These are phyloP conservation scores for Abrostola triplasia DNA, from an alignment of 2,888 invertebrate genomes.

Conservation along the genomic window DNA sequence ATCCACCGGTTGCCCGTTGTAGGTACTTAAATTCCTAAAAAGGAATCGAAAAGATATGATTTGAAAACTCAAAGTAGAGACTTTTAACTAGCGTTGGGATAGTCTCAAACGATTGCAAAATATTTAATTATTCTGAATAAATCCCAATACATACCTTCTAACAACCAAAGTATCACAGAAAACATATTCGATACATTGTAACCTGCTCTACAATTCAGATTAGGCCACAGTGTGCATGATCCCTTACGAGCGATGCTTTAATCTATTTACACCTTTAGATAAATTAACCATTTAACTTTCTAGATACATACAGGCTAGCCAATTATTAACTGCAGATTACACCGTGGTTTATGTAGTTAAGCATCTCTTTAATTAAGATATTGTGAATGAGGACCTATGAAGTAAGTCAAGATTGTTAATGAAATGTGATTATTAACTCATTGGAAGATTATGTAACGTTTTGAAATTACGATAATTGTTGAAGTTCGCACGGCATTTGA, in stretches of 20 bases:
- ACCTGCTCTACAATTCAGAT: conserved; percentile 7
- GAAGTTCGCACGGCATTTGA: conserved; percentile 1
- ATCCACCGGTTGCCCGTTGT: too few species aligned
- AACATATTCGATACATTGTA: not conserved
- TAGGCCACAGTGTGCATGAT: conserved; percentile 10
- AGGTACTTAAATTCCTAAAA: too few species aligned
- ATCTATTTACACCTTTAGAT: conserved; percentile 32
- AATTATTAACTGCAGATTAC: conserved; percentile 23
- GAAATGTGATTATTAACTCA: conserved; percentile 8
- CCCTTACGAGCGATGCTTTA: conserved; percentile 11
- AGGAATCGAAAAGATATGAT: too few species aligned
- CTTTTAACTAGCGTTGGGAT: too few species aligned
- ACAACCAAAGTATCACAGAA: too few species aligned
- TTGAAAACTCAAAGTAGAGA: too few species aligned
- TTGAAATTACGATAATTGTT: conserved; percentile 6
- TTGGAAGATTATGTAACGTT: not conserved
- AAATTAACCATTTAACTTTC: conserved; percentile 37
- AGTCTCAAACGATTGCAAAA: too few species aligned
- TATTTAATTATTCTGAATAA: too few species aligned
- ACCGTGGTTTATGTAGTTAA: conserved; percentile 17
- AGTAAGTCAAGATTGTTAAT: not conserved
- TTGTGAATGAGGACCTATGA: not conserved
- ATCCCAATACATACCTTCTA: too few species aligned
- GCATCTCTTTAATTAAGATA: conserved; percentile 13
- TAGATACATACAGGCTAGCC: conserved; percentile 10